Percentiles rank a stretch among this genome's conserved stretches.
Conservation (phyloP, 92 coral and sea anemone genomes). For the Anthopleura xanthogrammica region DNA sequence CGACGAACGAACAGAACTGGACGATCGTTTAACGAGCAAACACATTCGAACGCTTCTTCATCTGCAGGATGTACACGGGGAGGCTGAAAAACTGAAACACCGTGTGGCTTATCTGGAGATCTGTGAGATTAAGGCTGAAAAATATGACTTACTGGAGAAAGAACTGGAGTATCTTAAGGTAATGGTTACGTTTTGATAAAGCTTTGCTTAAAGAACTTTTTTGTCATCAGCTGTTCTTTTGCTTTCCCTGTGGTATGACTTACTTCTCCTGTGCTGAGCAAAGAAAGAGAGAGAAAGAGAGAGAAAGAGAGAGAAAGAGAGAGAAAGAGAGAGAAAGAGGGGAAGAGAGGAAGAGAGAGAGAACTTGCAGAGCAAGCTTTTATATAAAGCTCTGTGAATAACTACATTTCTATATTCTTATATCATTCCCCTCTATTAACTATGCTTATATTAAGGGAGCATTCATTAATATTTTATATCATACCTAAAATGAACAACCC, state of each 20-base stretch:
- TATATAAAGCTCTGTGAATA: no score
- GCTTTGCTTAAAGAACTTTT: not conserved
- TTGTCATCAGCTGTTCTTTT: not conserved
- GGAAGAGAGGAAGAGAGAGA: no score
- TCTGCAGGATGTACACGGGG: conserved; percentile 65
- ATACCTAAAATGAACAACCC: no score
- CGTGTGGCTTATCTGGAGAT: conserved; percentile 80
- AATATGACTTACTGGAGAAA: conserved; percentile 61
- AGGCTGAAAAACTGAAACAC: conserved; percentile 62
- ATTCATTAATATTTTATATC: no score
- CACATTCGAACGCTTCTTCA: conserved; percentile 74
- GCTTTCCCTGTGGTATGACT: not conserved
- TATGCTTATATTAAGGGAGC: no score
- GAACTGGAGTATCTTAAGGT: conserved; percentile 73
- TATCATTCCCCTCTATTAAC: no score
- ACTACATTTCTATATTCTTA: no score
- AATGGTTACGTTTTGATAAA: not conserved
- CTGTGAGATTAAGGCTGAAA: conserved; percentile 63
- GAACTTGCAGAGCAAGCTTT: no score
- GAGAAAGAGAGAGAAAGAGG: no score
- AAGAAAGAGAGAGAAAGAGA: no score
- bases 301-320: no score
- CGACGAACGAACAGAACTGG: conserved; percentile 62
- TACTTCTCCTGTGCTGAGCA: no score
- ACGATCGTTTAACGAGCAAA: conserved; percentile 64